Conservation (phyloP, 2,113 vertebrate species). For the Erythrocercus mccallii region DNA sequence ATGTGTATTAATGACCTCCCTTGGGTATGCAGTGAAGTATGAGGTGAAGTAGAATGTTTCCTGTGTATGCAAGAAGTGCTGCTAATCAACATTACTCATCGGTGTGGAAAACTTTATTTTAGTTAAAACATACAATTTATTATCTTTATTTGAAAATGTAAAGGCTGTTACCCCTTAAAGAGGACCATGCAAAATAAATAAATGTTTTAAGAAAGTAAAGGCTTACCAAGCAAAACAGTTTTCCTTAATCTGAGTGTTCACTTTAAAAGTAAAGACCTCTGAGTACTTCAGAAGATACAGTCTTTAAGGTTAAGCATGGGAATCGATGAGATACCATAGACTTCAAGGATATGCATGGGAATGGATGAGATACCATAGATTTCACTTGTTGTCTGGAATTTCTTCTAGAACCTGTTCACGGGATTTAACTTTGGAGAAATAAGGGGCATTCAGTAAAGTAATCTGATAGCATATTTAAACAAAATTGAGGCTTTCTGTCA, state of each 20-base stretch:
- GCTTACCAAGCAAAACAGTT: not conserved
- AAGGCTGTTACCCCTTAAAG: not conserved
- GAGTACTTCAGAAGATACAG: not conserved
- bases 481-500: not conserved
- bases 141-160: not conserved
- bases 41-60: constrained; percentile 22
- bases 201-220: not conserved
- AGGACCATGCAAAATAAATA: not conserved
- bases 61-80: not conserved
- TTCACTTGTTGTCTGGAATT: not conserved
- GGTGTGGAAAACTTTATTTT: not conserved
- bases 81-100: not conserved
- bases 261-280: not conserved
- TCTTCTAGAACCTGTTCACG: not conserved
- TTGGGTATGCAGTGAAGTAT: not conserved
- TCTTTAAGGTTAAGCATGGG: not conserved
- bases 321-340: not conserved
- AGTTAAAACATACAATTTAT: not conserved
- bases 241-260: not conserved
- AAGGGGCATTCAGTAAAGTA: not conserved
- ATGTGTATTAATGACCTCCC: constrained; percentile 29
- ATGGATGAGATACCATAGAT: not conserved
- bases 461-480: not conserved
- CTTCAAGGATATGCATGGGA: not conserved
- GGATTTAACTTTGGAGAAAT: not conserved